Evolutionary conservation across 2,888 invertebrate genomes (phyloP).

Genomic region (Agrotis clavis): DNA sequence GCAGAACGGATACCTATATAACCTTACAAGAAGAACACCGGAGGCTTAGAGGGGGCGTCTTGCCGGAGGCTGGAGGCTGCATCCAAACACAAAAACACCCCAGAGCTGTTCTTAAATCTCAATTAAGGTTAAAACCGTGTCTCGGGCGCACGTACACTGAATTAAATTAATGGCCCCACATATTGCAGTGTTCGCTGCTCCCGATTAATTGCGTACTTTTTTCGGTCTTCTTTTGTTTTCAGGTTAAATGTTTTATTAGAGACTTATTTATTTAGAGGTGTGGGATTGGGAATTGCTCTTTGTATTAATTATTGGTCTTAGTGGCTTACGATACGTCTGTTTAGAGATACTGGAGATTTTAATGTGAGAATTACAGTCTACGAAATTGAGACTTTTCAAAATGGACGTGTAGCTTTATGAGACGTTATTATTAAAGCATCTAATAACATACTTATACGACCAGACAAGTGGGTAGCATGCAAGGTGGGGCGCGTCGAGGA

Average conservation of each 20-base stretch:
- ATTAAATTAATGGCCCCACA: conserved; percentile 91
- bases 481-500: conserved; percentile 49
- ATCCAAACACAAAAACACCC: conserved; percentile 81
- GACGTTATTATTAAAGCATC: conserved; percentile 18
- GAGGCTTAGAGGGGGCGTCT: conserved; percentile 68
- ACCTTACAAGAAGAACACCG: conserved; percentile 51
- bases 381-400: neutral
- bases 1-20: conserved; percentile 58
- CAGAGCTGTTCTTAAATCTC: conserved; percentile 89
- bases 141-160: conserved; percentile 88
- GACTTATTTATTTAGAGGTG: conserved; percentile 82
- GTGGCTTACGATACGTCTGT: conserved; percentile 34
- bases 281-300: conserved; percentile 71
- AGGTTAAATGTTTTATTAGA: conserved; percentile 89
- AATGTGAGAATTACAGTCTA: neutral
- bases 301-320: conserved; percentile 70
- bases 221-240: conserved; percentile 76
- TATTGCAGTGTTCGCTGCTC: conserved; percentile 85
- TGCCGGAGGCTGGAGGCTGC: conserved; percentile 76
- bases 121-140: conserved; percentile 91
- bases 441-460: conserved; percentile 28
- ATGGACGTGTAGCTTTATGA: conserved; percentile 1
- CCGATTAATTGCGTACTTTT: conserved; percentile 88
- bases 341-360: neutral
- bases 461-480: conserved; percentile 18